Evolutionary conservation across 2,113 vertebrate species (phyloP).

Genomic region (Nyctibius bracteatus): DNA sequence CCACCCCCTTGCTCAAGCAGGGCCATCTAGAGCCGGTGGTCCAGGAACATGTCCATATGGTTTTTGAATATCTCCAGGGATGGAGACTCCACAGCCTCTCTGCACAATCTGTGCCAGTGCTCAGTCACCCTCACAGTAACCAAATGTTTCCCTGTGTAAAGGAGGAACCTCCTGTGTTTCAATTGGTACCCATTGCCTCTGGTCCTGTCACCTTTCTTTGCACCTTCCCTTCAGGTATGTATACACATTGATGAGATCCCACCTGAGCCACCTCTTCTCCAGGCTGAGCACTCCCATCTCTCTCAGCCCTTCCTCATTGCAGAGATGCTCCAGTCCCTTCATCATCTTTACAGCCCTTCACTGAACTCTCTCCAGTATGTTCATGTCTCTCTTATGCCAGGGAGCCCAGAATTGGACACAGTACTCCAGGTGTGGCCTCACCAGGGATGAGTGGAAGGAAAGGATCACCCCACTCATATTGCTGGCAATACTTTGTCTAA

Average conservation of each 20-base stretch:
- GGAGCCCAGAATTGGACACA: background rate
- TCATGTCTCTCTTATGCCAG: background rate
- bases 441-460: background rate
- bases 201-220: background rate
- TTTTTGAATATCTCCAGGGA: background rate
- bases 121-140: too few relatives aligned
- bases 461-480: background rate
- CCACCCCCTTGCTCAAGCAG: background rate
- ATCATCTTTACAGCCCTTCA: background rate
- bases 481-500: background rate
- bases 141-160: background rate
- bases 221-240: background rate
- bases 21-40: background rate
- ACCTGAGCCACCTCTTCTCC: too few relatives aligned
- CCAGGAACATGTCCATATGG: background rate
- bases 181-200: background rate
- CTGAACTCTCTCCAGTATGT: background rate
- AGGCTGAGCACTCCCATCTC: too few relatives aligned
- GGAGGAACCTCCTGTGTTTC: background rate
- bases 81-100: too few relatives aligned
- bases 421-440: background rate
- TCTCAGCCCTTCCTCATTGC: too few relatives aligned
- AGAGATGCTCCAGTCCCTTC: too few relatives aligned
- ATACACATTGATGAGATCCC: too few relatives aligned
- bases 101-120: too few relatives aligned